Evolutionary conservation across 2,113 vertebrate species (phyloP), one percentile per base, ranked within the genome.

Genomic region (Psephotus haematonotus): DNA sequence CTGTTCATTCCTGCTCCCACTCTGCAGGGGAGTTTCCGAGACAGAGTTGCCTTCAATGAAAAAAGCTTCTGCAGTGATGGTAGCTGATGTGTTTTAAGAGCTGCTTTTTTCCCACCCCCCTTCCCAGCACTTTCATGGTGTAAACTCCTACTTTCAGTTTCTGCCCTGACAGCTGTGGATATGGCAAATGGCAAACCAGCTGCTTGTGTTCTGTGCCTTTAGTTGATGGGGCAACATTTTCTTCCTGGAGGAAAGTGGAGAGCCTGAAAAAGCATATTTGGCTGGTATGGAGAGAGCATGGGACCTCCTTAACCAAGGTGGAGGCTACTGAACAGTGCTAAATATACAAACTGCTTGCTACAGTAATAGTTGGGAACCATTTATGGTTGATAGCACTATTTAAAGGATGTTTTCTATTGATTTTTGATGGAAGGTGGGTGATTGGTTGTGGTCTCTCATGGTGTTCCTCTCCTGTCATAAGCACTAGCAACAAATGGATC

Each of bases 341-440:
- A 75, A n/a, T 28, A 70, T 55, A 17, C 55, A 49, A 72, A 80
- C 46, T 77, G 7, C 18, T 67, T 46, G 39, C n/a, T 0, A 1
- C 60, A 77, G 1, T 35, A 55, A 19, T 49, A 50, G 16, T 1
- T 76, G 28, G 35, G 65, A 81, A 53, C 25, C 41, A 55, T 33
- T 71, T 86, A 43, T 53, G 67, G 68, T 71, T 74, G 88, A 49
- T 44, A 65, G 46, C 33, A 13, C 68, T 91, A 67, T 94, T 92
- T 90, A 75, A 88, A 83, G 50, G n/a, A 35, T 83, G 50, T 86
- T 80, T 59, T 59, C 37, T 35, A 71, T 59, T 95, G 74, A 14
- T 44, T 89, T 95, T 65, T 77, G 68, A 81, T 88, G 90, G 94
- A 93, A 92, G 72, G 64, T 75, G 31, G 5, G 88, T 93, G 49